phyloP scores from a whole-genome alignment of 2,797 vertebrate species.

The Hozukius guyotensis region DNA sequence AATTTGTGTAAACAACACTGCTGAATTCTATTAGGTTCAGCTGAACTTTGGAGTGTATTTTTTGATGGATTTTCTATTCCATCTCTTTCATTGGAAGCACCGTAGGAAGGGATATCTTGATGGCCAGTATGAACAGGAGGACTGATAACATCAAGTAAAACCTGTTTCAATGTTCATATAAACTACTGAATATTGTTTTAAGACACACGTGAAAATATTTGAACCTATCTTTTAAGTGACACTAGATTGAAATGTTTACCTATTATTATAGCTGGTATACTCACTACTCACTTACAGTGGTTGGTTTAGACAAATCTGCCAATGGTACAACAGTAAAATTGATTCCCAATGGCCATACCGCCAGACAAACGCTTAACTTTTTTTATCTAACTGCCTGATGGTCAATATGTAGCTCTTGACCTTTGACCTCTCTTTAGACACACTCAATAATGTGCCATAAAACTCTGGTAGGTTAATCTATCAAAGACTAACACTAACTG shows the following conservation, averaged over 20 bases:
- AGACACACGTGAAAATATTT: neutral
- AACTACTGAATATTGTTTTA: neutral
- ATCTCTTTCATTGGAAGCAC: neutral
- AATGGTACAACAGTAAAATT: slow-evolving; percentile 29
- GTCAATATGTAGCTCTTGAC: slow-evolving; percentile 55
- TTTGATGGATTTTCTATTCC: neutral
- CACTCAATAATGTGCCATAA: slow-evolving; percentile 38
- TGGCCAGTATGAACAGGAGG: neutral
- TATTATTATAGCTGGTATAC: no score
- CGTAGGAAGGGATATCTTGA: neutral
- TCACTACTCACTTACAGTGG: neutral
- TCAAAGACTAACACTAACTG: slow-evolving; percentile 5
- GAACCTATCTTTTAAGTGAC: neutral
- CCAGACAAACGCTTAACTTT: slow-evolving; percentile 2
- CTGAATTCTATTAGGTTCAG: no score
- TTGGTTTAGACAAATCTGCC: neutral
- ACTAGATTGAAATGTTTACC: no score
- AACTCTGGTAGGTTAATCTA: slow-evolving; percentile 10
- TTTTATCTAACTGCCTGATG: slow-evolving; percentile 21
- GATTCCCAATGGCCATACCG: slow-evolving; percentile 31
- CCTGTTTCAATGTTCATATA: neutral
- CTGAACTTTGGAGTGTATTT: no score
- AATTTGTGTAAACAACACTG: no score
- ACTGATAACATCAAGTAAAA: neutral
- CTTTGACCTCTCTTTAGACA: slow-evolving; percentile 46